phyloP scores from a whole-genome alignment of 2,888 invertebrate genomes.

The Chironomus tentans region DNA sequence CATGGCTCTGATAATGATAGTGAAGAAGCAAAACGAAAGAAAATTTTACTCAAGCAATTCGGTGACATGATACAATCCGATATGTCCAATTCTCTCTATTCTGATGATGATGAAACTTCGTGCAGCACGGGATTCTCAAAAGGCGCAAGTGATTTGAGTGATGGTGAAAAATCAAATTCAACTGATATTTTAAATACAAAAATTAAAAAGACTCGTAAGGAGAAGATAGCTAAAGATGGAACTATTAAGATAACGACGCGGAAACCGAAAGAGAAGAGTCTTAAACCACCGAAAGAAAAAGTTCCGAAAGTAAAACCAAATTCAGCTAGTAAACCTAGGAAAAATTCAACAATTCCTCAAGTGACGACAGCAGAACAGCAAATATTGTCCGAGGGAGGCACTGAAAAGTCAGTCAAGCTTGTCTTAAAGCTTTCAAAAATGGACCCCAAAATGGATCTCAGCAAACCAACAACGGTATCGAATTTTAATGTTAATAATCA shows the following conservation, averaged over 20 bases:
- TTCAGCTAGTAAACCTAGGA: neutral
- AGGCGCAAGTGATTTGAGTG: conserved; percentile 46
- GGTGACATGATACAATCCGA: conserved; percentile 39
- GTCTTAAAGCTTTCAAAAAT: conserved; percentile 11
- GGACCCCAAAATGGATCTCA: conserved; percentile 17
- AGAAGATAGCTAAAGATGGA: conserved; percentile 22
- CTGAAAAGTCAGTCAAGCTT: conserved; percentile 20
- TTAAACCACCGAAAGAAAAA: conserved; percentile 5
- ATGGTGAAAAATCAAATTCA: conserved; percentile 38
- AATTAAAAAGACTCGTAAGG: conserved; percentile 7
- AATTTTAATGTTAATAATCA: conserved; percentile 13
- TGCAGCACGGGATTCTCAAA: conserved; percentile 46
- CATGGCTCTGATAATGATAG: conserved; percentile 49
- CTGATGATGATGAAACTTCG: conserved; percentile 52
- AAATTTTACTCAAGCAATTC: conserved; percentile 33
- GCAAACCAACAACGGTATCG: conserved; percentile 3
- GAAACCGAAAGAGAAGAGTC: conserved; percentile 23
- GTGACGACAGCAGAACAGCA: neutral
- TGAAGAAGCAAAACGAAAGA: conserved; percentile 36
- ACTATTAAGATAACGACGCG: neutral
- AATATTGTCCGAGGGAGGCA: neutral
- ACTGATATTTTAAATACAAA: conserved; percentile 27
- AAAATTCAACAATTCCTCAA: neutral
- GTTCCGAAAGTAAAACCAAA: conserved; percentile 4
- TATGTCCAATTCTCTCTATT: conserved; percentile 47